phyloP scores from a whole-genome alignment of 2,797 vertebrate species.

The Furcifer pardalis region DNA sequence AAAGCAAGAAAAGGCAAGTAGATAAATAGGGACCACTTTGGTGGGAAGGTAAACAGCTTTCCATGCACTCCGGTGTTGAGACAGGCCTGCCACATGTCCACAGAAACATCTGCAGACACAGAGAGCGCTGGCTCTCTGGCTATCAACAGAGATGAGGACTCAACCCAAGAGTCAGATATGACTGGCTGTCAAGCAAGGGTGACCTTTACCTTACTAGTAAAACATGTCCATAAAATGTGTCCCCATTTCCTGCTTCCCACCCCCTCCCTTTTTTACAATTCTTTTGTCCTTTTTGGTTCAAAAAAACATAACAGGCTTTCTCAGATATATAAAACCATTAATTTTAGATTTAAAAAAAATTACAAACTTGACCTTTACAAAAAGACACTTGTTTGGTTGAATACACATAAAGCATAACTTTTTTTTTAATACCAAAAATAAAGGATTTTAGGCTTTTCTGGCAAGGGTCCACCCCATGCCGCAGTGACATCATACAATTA shows the following conservation, averaged over 20 bases:
- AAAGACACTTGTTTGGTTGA: conserved; percentile 85
- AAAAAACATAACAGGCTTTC: too few relatives aligned
- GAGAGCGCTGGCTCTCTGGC: too few relatives aligned
- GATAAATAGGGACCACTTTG: too few relatives aligned
- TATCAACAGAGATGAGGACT: too few relatives aligned
- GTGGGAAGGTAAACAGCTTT: too few relatives aligned
- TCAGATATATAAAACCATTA: conserved; percentile 81
- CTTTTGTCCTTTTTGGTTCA: conserved; percentile 36
- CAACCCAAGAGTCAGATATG: too few relatives aligned
- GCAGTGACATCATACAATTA: conserved; percentile 82
- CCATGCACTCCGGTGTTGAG: too few relatives aligned
- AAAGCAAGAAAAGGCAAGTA: too few relatives aligned
- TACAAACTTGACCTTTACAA: conserved; percentile 85
- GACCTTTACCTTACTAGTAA: too few relatives aligned
- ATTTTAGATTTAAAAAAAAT: conserved; percentile 84
- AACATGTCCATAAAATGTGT: conserved; percentile 71
- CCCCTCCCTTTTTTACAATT: neutral
- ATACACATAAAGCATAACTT: conserved; percentile 88
- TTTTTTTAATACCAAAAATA: conserved; percentile 88
- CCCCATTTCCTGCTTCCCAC: conserved; percentile 25
- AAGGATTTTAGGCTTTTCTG: conserved; percentile 89
- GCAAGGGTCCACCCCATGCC: conserved; percentile 80
- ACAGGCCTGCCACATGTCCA: too few relatives aligned
- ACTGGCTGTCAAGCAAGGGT: too few relatives aligned
- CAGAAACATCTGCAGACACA: too few relatives aligned